These are phyloP conservation scores for Melanotaenia maccullochi DNA, from an alignment of 2,797 vertebrate species.

Conservation along the genomic window DNA sequence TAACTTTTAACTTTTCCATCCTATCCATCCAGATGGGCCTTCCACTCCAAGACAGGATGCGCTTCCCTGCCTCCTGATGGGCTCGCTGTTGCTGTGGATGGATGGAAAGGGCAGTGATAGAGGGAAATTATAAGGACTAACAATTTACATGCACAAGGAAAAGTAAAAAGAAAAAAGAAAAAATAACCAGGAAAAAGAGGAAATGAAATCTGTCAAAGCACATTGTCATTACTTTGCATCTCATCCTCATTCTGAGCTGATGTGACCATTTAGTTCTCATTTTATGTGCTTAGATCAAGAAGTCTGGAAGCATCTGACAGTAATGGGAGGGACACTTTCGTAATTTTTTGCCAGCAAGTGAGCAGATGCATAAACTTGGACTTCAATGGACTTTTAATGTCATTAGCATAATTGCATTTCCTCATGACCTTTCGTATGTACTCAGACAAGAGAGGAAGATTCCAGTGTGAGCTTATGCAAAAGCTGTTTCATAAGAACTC, in stretches of 20 bases:
- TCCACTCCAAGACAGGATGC: conserved; percentile 96
- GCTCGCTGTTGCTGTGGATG: conserved; percentile 82
- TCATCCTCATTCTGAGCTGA: conserved; percentile 7
- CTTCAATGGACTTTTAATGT: conserved; percentile 51
- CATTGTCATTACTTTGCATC: conserved; percentile 22
- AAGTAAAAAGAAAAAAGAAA: conserved; percentile 12
- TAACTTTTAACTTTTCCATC: conserved; percentile 96
- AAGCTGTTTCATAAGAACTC: conserved; percentile 63
- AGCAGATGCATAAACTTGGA: conserved; percentile 48
- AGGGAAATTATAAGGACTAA: conserved; percentile 26
- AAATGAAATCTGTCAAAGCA: conserved; percentile 32
- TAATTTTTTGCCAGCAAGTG: conserved; percentile 20
- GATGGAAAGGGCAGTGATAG: neutral
- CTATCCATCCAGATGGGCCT: conserved; percentile 99
- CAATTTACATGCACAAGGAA: conserved; percentile 49
- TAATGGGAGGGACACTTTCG: conserved; percentile 20
- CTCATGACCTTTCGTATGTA: conserved; percentile 59
- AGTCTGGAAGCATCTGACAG: conserved; percentile 34
- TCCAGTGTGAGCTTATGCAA: conserved; percentile 52
- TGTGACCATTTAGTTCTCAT: conserved; percentile 32
- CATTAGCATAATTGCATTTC: conserved; percentile 73
- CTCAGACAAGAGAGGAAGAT: conserved; percentile 62
- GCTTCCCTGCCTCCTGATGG: conserved; percentile 94
- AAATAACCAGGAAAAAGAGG: conserved; percentile 22
- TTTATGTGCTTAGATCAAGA: conserved; percentile 32